Percentiles rank a stretch among this genome's conserved stretches.
Conservation (phyloP, 2,113 vertebrate genomes). For the Pseudopipra pipra region DNA sequence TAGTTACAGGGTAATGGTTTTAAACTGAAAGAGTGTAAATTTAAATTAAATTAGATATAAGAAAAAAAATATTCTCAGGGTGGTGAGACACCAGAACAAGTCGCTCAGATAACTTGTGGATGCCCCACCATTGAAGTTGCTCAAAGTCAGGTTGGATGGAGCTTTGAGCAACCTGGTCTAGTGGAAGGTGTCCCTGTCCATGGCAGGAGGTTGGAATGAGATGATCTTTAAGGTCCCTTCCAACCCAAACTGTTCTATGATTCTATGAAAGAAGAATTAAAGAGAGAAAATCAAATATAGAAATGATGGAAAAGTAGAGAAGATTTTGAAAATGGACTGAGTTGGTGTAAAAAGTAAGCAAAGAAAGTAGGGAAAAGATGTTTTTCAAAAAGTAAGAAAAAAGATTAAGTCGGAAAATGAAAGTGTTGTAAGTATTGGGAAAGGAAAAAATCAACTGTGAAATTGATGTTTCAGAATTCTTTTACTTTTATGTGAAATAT, state of each 20-base stretch:
- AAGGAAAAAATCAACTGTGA: background rate
- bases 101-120: background rate
- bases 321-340: background rate
- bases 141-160: background rate
- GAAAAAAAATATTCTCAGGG: background rate
- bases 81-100: background rate
- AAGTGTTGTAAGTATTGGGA: background rate
- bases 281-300: background rate
- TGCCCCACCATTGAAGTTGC: background rate
- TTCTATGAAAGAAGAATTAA: background rate
- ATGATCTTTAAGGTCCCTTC: background rate
- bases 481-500: background rate
- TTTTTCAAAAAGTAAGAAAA: background rate
- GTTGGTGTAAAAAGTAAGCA: no score
- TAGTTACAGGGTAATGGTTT: background rate
- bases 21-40: fast-evolving
- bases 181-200: background rate
- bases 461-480: background rate
- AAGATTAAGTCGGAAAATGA: background rate
- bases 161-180: background rate
- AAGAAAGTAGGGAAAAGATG: background rate
- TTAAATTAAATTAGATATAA: background rate
- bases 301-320: background rate
- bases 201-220: fast-evolving
- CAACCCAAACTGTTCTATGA: background rate